Evolutionary conservation across 2,797 vertebrate genomes (phyloP).

Genomic region (Allobates femoralis): DNA sequence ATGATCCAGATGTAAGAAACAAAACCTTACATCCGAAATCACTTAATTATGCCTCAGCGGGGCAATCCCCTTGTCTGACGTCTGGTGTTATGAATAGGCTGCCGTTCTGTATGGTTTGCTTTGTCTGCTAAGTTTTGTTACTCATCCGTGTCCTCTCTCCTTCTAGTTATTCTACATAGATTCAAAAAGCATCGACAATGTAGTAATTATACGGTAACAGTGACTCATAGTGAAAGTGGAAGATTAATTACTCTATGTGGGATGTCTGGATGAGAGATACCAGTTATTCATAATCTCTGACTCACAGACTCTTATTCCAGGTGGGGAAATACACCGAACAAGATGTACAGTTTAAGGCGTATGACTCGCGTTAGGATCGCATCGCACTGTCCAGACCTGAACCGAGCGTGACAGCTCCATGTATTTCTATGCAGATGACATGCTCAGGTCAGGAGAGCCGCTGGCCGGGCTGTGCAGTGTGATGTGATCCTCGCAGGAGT

Average conservation of each 20-base stretch:
- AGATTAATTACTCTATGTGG: not conserved
- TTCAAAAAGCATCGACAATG: not conserved
- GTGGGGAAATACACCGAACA: not conserved
- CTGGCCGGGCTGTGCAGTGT: no score
- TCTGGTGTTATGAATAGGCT: not conserved
- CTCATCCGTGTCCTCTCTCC: not conserved
- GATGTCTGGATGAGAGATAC: not conserved
- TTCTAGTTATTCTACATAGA: not conserved
- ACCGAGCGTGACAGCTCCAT: no score
- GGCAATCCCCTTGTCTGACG: not conserved
- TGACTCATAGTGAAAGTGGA: constrained; percentile 39
- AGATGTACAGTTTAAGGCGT: not conserved
- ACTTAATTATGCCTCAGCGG: not conserved
- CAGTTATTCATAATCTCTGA: not conserved
- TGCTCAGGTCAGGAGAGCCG: no score
- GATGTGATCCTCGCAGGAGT: no score
- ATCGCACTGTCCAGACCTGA: no score
- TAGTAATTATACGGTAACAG: not conserved
- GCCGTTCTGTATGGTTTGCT: not conserved
- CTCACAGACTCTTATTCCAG: not conserved
- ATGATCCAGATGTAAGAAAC: not conserved
- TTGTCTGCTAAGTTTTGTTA: constrained; percentile 9
- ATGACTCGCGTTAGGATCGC: no score
- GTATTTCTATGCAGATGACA: no score
- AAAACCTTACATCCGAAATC: not conserved